Conservation (phyloP, 2,113 vertebrate species). For the Solea senegalensis region DNA sequence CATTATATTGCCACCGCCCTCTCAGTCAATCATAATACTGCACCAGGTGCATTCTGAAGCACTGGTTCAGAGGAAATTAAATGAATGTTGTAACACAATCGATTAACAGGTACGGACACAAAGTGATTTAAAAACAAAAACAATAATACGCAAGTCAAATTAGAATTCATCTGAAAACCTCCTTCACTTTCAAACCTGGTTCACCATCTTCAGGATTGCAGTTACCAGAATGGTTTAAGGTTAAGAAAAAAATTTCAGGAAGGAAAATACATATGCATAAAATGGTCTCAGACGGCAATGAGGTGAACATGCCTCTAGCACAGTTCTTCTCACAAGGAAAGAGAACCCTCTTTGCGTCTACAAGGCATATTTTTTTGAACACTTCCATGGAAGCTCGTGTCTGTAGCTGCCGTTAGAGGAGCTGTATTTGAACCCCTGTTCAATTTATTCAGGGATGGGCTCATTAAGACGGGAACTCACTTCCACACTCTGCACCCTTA, state of each 20-base stretch:
- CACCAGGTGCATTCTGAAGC: conserved; percentile 42
- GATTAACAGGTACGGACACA: neutral
- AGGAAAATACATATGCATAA: too few relatives aligned
- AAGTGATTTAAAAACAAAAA: too few relatives aligned
- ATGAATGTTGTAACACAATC: conserved; percentile 24
- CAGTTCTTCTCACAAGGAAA: neutral
- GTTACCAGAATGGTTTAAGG: neutral
- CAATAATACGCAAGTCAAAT: neutral
- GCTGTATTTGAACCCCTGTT: neutral
- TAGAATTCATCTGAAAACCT: neutral
- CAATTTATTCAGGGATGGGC: neutral
- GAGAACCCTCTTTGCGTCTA: neutral
- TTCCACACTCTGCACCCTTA: neutral
- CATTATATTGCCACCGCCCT: conserved; percentile 41
- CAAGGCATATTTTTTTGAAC: neutral
- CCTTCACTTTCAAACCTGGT: neutral
- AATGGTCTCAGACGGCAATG: neutral
- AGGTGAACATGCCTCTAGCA: neutral
- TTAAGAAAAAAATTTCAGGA: too few relatives aligned
- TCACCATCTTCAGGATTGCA: neutral
- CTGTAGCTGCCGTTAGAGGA: neutral
- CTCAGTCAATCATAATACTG: conserved; percentile 21
- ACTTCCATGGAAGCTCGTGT: neutral
- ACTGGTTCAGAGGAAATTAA: conserved; percentile 35
- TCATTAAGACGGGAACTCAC: neutral